Conservation (phyloP, 2,888 invertebrate species). For the Lysandra coridon region DNA sequence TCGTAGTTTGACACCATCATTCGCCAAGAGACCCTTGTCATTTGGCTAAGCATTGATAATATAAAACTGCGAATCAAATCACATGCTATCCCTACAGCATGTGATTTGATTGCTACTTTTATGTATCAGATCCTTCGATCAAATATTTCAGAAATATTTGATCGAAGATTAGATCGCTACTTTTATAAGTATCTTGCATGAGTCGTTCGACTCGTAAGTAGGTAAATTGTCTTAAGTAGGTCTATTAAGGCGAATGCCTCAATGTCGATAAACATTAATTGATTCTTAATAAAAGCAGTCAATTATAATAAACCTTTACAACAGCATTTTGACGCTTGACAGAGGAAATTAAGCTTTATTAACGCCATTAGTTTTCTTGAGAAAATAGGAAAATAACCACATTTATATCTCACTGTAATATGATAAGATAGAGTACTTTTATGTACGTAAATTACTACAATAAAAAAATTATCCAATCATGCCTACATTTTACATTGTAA, state of each 20-base stretch:
- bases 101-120: too few relatives aligned
- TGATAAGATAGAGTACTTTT: slow-evolving; percentile 14
- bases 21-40: too few relatives aligned
- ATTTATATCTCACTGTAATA: neutral
- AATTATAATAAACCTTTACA: slow-evolving; percentile 4
- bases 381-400: neutral
- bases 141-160: too few relatives aligned
- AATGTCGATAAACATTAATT: neutral
- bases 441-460: neutral
- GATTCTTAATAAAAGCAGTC: neutral
- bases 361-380: neutral
- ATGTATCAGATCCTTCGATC: too few relatives aligned
- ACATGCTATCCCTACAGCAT: too few relatives aligned
- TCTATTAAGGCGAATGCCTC: neutral
- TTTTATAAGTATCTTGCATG: too few relatives aligned
- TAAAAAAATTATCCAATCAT: slow-evolving; percentile 12
- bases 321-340: neutral
- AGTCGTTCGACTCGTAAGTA: too few relatives aligned
- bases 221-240: neutral
- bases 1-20: too few relatives aligned
- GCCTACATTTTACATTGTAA: neutral
- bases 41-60: too few relatives aligned
- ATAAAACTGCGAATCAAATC: too few relatives aligned
- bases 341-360: neutral
- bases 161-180: too few relatives aligned